Evolutionary conservation across 2,888 invertebrate species (phyloP).

Genomic region (Leucophora obtusa): DNA sequence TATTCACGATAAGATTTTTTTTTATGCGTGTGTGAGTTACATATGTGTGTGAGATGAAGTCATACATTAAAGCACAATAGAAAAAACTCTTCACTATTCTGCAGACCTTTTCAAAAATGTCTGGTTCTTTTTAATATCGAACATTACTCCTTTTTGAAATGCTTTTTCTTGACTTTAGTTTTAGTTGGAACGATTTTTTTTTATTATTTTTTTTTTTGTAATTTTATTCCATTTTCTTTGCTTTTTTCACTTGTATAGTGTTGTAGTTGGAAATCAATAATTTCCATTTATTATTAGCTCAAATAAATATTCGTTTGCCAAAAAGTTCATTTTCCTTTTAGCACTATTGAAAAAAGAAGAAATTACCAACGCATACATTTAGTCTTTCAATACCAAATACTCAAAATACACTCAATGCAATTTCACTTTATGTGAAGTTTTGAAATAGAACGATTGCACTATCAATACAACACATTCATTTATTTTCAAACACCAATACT

Average conservation of each 20-base stretch:
- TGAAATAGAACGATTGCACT: conserved; percentile 27
- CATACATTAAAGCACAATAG: not conserved
- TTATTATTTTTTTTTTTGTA: not conserved
- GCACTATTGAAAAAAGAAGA: not conserved
- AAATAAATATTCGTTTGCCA: not conserved
- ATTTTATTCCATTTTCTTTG: conserved; percentile 3
- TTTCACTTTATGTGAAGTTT: conserved; percentile 28
- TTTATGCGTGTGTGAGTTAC: not conserved
- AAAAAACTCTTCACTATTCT: not conserved
- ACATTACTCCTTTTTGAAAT: not conserved
- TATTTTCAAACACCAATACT: conserved; percentile 61
- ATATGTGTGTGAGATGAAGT: not conserved
- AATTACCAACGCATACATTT: not conserved
- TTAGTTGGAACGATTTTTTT: not conserved
- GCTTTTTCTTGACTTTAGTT: not conserved
- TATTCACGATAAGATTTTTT: not conserved
- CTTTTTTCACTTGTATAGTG: not conserved
- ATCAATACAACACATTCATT: conserved; percentile 66
- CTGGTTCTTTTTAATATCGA: not conserved
- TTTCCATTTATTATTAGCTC: conserved; percentile 34
- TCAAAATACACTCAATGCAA: not conserved
- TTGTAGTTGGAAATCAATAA: conserved; percentile 30
- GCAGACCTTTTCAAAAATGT: not conserved
- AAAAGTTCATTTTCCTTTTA: conserved; percentile 15
- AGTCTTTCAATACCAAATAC: not conserved